Evolutionary conservation across 2,888 invertebrate species (phyloP), one percentile per base, ranked within the genome.

Genomic region (Macaria liturata): DNA sequence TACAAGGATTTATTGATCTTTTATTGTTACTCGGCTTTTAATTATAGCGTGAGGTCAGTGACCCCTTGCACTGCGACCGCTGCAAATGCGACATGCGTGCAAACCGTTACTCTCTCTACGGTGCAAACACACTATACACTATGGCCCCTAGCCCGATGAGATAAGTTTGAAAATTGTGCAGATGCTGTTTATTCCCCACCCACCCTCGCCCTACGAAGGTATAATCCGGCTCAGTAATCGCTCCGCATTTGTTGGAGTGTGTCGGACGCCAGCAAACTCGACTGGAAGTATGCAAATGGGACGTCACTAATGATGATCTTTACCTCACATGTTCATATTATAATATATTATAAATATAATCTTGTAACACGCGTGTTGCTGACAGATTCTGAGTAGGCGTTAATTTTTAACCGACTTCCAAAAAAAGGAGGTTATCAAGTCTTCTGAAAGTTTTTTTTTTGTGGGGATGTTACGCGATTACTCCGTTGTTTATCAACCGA

Each of bases 201-300:
- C 75, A 74, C 83, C 82, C 84, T 82, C 83, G 68, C 83, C 81
- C 84, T 62, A 69, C 75, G 75, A 79, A 72, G 76, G 71, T 72
- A 66, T 82, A 80, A 83, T 84, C 82, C 75, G 88, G 82, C 83
- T 86, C 86, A 80, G 75, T 86, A 86, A 88, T 87, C 78, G 76
- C 70, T 76, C 75, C 72, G 78, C 76, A 52, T 61, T 79, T 81
- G 74, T 70, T 65, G 69, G 68, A 59, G 61, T 54, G 49, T 49
- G 7, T 32, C 49, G 34, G 43, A 50, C 44, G 51, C 54, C 44
- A 9, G 34, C 7, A 37, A 52, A 32, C 49, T 47, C 31, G 47
- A 47, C 8, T 42, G 8, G 51, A 51, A 45, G 47, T 47, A 47
- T 47, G 42, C 20, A 32, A 54, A 54, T 20, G 20, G 20, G 20